phyloP scores from a whole-genome alignment of 1,140 invertebrate species.

The Hormaphis cornu region DNA sequence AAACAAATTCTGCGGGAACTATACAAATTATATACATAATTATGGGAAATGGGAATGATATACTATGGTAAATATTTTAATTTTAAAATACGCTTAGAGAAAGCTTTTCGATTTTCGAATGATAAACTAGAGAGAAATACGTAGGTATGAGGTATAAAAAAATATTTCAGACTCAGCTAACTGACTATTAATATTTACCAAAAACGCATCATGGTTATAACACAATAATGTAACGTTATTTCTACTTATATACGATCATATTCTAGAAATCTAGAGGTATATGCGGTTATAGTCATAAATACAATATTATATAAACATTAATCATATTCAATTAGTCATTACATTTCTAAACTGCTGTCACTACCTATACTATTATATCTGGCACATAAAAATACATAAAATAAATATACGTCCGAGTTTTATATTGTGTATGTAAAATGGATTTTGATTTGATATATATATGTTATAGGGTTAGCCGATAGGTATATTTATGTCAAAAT shows the following conservation, averaged over 20 bases:
- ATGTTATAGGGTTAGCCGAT: no score
- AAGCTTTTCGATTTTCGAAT: neutral
- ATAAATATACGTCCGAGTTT: no score
- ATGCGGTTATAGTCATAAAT: slow-evolving; percentile 13
- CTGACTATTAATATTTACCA: slow-evolving; percentile 7
- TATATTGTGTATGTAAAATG: no score
- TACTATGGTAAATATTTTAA: neutral
- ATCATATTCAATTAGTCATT: slow-evolving; percentile 17
- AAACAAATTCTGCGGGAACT: no score
- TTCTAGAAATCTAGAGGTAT: neutral
- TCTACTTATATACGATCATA: neutral
- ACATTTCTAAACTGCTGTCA: neutral
- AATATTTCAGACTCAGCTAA: neutral
- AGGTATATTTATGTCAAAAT: no score
- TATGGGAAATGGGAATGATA: no score
- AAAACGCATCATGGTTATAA: neutral
- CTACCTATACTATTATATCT: neutral
- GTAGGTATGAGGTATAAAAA: neutral
- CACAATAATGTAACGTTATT: neutral
- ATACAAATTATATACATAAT: no score
- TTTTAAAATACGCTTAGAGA: neutral
- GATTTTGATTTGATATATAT: no score
- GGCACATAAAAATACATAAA: neutral
- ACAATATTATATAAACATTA: slow-evolving; percentile 6
- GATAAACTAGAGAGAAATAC: no score